Evolutionary conservation across 1,140 invertebrate species (phyloP), one percentile per base, ranked within the genome.

Genomic region (Trinorchestia longiramus): DNA sequence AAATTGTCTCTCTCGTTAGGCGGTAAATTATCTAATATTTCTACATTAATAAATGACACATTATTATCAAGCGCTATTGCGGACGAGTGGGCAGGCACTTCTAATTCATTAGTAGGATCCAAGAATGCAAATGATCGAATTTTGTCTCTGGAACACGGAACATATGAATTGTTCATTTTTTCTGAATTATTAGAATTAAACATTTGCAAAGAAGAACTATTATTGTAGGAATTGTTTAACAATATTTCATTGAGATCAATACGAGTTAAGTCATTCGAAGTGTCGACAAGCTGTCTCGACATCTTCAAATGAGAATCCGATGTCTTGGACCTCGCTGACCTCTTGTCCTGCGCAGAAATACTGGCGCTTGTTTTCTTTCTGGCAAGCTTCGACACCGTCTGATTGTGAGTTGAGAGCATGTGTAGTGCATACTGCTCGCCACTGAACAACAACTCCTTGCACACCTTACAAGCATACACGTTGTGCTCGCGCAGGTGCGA

Each of bases 181-280:
- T 96, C 96, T 87, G 95, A 96, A 19, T 77, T n/a, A 88, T 95
- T 87, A 57, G 96, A 36, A 41, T 87, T 95, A 95, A 96, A 96
- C 53, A 96, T 94, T 88, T 96, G 96, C n/a, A 96, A 77, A 87
- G 95, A 92, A 23, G 77, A 92, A 53, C 96, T 96, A 44, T 96
- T 95, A 41, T 96, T 96, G n/a, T 95, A 96, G 43, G 96, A 96
- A 43, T 96, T 95, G 41, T 96, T 96, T 47, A 96, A 95, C n/a
- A 96, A 95, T 40, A 96, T 47, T 53, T 96, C 96, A 95, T 96
- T 96, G 87, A 96, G 96, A 11, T 96, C 96, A 94, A 96, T 96
- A 47, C 96, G 96, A 41, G 96, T 43, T 94, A 96, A 94, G 77
- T 96, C 96, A 41, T 95, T 95, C 77, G 43, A 94, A 45, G 44